Evolutionary conservation across 2,888 invertebrate species (phyloP).

Genomic region (Pheosia gnoma): DNA sequence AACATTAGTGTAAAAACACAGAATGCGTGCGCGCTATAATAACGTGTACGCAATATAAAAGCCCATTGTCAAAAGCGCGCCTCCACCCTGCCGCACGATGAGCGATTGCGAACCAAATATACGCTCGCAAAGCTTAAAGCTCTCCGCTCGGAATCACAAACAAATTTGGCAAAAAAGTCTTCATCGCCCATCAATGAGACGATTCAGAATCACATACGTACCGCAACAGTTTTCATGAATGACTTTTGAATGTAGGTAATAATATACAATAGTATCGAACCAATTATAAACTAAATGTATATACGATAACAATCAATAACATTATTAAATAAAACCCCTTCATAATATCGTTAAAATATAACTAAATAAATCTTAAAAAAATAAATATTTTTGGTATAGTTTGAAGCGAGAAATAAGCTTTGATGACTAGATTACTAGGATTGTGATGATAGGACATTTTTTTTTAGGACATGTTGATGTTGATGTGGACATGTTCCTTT

Average conservation of each 20-base stretch:
- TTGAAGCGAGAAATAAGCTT: too few species aligned
- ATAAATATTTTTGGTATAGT: too few species aligned
- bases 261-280: too few species aligned
- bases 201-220: conserved; percentile 1
- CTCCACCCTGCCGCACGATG: background rate
- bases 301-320: too few species aligned
- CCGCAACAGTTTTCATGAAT: background rate
- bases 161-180: background rate
- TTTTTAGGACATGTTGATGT: too few species aligned
- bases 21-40: background rate
- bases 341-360: too few species aligned
- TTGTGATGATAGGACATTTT: too few species aligned
- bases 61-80: background rate
- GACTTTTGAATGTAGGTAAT: background rate
- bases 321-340: too few species aligned
- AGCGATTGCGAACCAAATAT: background rate
- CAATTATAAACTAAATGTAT: too few species aligned
- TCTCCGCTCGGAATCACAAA: background rate
- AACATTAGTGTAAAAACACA: background rate
- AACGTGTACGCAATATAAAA: background rate
- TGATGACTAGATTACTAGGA: too few species aligned
- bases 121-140: background rate
- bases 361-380: too few species aligned
- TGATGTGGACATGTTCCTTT: too few species aligned
- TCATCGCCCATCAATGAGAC: background rate